Percentiles rank a stretch among this genome's conserved stretches.
phyloP scores from a whole-genome alignment of 2,113 vertebrate genomes.

The Dipodomys spectabilis region DNA sequence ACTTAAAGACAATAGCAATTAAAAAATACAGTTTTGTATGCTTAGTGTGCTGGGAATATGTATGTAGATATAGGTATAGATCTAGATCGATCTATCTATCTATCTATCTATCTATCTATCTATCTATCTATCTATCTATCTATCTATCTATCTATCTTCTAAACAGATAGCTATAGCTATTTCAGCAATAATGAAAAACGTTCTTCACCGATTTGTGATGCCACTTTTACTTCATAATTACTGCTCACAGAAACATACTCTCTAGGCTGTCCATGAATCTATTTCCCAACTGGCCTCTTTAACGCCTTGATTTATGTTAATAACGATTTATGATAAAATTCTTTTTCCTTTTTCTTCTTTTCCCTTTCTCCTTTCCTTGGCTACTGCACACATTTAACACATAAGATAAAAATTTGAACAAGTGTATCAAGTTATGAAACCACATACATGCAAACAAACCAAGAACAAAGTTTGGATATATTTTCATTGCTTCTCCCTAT shows the following conservation, averaged over 20 bases:
- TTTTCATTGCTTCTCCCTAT: constrained; percentile 41
- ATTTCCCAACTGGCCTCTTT: neutral
- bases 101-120: neutral
- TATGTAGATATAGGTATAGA: too few species aligned
- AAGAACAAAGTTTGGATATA: neutral
- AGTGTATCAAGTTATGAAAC: constrained; percentile 31
- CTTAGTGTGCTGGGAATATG: too few species aligned
- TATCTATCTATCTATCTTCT: neutral
- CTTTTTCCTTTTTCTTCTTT: neutral
- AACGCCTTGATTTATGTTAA: constrained; percentile 16
- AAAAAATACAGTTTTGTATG: too few species aligned
- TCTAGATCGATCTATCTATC: too few species aligned
- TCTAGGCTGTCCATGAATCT: constrained; percentile 25
- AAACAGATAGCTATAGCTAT: neutral
- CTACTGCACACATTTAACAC: constrained; percentile 44
- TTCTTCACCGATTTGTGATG: constrained; percentile 23
- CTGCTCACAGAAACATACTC: constrained; percentile 7
- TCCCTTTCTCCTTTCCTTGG: constrained; percentile 33
- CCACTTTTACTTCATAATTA: constrained; percentile 27
- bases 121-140: too few species aligned
- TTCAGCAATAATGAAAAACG: constrained; percentile 19
- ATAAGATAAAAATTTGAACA: constrained; percentile 45
- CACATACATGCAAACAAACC: constrained; percentile 45
- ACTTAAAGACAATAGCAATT: too few species aligned
- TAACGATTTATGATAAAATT: constrained; percentile 26